These are phyloP conservation scores for Serilophus lunatus DNA, from an alignment of 2,113 vertebrate genomes.

Conservation along the genomic window DNA sequence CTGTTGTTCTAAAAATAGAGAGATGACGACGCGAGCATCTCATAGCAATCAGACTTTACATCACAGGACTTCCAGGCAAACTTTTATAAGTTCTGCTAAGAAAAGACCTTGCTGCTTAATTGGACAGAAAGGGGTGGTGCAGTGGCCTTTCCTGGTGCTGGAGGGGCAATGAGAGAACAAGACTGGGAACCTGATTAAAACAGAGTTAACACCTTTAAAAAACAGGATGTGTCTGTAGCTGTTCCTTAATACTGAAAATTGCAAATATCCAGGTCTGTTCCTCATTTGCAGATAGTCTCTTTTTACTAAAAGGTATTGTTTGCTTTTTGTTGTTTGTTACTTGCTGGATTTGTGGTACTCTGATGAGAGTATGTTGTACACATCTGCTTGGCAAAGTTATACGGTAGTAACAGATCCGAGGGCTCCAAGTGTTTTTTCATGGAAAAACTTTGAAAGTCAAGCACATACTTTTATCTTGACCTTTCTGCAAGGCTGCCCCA, in stretches of 20 bases:
- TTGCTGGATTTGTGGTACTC: neutral
- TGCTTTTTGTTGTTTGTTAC: neutral
- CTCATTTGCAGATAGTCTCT: neutral
- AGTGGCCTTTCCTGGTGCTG: rapidly evolving
- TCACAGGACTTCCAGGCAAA: neutral
- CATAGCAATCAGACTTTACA: neutral
- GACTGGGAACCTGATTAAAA: neutral
- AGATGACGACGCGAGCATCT: neutral
- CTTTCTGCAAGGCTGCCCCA: conserved; percentile 93
- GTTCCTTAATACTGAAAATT: neutral
- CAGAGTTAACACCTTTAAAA: neutral
- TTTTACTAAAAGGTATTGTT: neutral
- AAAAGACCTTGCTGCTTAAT: neutral
- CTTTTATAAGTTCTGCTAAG: neutral
- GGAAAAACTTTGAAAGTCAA: conserved; percentile 92
- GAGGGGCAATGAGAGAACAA: rapidly evolving
- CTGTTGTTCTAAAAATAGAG: neutral
- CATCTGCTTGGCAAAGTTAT: neutral
- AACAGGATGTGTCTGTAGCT: neutral
- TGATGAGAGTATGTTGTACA: neutral
- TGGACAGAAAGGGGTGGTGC: neutral
- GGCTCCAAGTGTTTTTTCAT: neutral
- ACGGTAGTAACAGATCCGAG: neutral
- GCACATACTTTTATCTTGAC: conserved; percentile 83
- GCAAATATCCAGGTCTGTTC: neutral